A percentile compares a stretch with the other conserved stretches of the same genome.
phyloP scores from a whole-genome alignment of 2,113 vertebrate species.

The Gymnorhina tibicen region DNA sequence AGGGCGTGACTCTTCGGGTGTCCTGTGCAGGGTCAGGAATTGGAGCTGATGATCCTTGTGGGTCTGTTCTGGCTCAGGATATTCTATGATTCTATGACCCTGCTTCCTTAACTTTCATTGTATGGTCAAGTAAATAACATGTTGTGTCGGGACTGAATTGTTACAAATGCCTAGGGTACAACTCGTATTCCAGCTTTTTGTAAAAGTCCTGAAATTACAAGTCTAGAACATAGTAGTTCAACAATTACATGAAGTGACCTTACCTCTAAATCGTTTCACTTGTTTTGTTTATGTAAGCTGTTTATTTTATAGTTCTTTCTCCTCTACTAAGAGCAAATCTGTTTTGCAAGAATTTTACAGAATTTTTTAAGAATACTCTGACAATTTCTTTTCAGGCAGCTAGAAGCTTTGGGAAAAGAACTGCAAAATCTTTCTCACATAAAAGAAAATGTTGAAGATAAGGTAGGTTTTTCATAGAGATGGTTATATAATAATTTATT shows the following conservation, averaged over 20 bases:
- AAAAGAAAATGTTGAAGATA: constrained; percentile 96
- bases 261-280: background rate
- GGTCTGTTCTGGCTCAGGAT: background rate
- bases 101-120: background rate
- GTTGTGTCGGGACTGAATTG: background rate
- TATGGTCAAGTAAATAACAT: background rate
- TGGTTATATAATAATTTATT: background rate
- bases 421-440: constrained; percentile 92
- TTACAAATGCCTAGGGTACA: background rate
- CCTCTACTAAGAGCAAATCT: background rate
- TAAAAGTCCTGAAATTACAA: background rate
- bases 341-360: background rate
- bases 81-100: background rate
- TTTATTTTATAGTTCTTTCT: background rate
- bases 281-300: background rate
- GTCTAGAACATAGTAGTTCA: background rate
- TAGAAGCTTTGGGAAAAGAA: constrained; percentile 95
- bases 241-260: background rate
- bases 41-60: background rate
- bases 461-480: constrained; percentile 74
- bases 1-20: background rate
- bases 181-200: background rate
- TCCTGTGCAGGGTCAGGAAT: background rate
- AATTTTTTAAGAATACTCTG: background rate
- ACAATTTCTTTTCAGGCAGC: constrained; percentile 78